Percentiles rank a stretch among this genome's conserved stretches.
Evolutionary conservation across 2,888 invertebrate genomes (phyloP).

Genomic region (Conistra vaccinii): DNA sequence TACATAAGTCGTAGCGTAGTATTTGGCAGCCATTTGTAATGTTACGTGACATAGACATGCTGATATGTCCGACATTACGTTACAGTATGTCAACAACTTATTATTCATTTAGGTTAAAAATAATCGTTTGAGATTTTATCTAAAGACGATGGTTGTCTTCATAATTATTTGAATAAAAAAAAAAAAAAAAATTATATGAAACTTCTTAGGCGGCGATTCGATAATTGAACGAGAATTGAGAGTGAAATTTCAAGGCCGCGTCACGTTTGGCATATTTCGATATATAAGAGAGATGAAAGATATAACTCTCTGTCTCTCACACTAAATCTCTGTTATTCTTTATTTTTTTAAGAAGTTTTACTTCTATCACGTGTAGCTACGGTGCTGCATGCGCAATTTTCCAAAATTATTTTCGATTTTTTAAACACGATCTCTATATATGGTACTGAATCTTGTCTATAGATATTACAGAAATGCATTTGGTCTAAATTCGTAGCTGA

Average conservation of each 20-base stretch:
- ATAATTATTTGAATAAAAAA: too few species aligned
- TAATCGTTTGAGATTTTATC: conserved; percentile 13
- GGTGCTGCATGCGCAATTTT: not conserved
- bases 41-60: conserved; percentile 31
- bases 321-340: too few species aligned
- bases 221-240: too few species aligned
- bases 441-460: not conserved
- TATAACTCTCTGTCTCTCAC: too few species aligned
- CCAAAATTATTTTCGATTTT: not conserved
- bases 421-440: not conserved
- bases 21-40: conserved; percentile 44
- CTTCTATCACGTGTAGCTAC: too few species aligned
- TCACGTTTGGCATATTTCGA: too few species aligned
- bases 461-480: not conserved
- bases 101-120: conserved; percentile 29
- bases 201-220: not conserved
- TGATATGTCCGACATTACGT: conserved; percentile 19
- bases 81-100: conserved; percentile 19
- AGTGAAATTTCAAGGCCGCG: too few species aligned
- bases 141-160: not conserved
- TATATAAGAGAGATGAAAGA: too few species aligned
- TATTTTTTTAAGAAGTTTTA: too few species aligned
- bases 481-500: not conserved
- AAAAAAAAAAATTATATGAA: not conserved
- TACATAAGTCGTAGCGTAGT: conserved; percentile 19